Evolutionary conservation across 1,140 invertebrate species (phyloP), one percentile per base, ranked within the genome.

Genomic region (Drosophila varians): DNA sequence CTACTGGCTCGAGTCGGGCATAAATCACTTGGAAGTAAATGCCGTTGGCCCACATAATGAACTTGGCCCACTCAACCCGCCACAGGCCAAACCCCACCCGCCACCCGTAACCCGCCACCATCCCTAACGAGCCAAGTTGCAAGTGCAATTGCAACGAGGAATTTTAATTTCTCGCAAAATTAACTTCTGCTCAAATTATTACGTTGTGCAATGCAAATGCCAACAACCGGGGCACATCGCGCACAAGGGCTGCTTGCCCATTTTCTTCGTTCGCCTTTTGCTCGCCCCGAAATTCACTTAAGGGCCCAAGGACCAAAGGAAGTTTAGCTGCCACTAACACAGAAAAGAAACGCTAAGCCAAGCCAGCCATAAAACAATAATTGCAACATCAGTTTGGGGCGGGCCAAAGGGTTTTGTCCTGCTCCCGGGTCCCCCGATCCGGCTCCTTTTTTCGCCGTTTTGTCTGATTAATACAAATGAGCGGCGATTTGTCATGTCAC

Each of bases 391-490:
- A 86, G 65, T 46, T 45, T 21, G 18, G 28, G 48, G 7, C 38
- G 45, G 5, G 38, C 45, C 1, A 9, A 45, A 71, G 54, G 74
- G 65, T 65, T 76, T 79, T 57, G 56, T 47, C 18, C 51, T 18
- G 45, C 38, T 26, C 46, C 14, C 48, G 14, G 25, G 14, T 40
- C 4, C 36, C 19, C 45, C 14, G 14, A 7, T 18, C 6, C 19
- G 9, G 2, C 28, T 19, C 19, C 11, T 42, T 54, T 60, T 52
- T 47, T 57, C 46, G 21, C 61, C 65, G 69, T 76, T 76, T 52
- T 74, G 64, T 65, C 83, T 87, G 82, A 87, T 87, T 87, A 87
- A 87, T 87, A 87, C 82, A 87, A 87, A 87, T 87, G 82, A 87
- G 83, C 77, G 61, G 83, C 82, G 82, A 87, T 87, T 87, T 87